phyloP scores from a whole-genome alignment of 2,797 vertebrate species.

The Calcarius lapponicus region DNA sequence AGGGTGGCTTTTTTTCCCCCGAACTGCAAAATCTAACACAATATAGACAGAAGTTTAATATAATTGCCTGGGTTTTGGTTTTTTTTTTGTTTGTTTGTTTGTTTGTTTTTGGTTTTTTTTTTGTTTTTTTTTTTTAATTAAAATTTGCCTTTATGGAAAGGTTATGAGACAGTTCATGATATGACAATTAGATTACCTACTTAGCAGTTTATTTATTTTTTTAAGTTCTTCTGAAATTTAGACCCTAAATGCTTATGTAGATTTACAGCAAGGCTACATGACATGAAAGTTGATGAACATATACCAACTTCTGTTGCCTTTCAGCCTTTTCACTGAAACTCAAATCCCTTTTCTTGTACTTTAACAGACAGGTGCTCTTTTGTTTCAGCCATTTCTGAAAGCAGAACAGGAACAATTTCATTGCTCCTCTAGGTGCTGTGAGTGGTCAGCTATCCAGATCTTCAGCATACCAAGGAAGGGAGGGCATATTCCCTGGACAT shows the following conservation, averaged over 20 bases:
- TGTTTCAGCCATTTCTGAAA: not conserved
- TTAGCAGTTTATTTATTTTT: not conserved
- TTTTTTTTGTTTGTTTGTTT: too few relatives aligned
- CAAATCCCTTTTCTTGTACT: not conserved
- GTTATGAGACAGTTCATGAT: not conserved
- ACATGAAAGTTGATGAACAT: not conserved
- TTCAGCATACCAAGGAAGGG: not conserved
- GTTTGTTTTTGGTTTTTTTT: too few relatives aligned
- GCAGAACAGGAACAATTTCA: not conserved
- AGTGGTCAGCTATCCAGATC: not conserved
- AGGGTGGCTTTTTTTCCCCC: not conserved
- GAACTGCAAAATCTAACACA: not conserved
- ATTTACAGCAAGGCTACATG: not conserved
- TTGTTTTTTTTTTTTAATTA: not conserved
- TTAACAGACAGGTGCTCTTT: not conserved
- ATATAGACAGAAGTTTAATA: not conserved
- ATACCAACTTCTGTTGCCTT: not conserved
- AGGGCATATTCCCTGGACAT: not conserved
- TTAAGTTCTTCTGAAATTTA: not conserved
- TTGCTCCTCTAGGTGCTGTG: not conserved
- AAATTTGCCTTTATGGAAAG: not conserved
- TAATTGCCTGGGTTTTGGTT: rapidly evolving
- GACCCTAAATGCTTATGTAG: not conserved
- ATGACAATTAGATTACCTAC: not conserved
- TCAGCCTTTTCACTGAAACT: not conserved